Percentiles rank a stretch among this genome's conserved stretches.
Evolutionary conservation across 1,140 invertebrate genomes (phyloP).

Genomic region (Tetramorium alpestre): DNA sequence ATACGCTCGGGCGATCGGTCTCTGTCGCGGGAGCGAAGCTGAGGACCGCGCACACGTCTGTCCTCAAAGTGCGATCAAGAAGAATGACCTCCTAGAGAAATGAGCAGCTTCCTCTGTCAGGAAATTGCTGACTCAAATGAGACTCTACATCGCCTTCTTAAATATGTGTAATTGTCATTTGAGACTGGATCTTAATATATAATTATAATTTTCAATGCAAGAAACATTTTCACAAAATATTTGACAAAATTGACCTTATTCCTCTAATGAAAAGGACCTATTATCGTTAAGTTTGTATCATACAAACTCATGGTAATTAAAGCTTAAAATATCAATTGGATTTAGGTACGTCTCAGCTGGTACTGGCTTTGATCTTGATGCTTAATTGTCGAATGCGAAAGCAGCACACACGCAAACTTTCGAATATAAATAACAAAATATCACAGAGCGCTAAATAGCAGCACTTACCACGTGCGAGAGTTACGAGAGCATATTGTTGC

Average conservation of each 20-base stretch:
- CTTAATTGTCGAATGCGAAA: constrained; percentile 11
- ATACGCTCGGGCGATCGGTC: background rate
- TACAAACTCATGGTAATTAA: background rate
- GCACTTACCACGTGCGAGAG: background rate
- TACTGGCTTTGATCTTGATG: background rate
- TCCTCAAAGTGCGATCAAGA: background rate
- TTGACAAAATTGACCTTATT: background rate
- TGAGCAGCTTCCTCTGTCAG: background rate
- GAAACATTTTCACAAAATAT: no score
- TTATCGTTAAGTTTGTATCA: background rate
- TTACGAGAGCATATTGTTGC: background rate
- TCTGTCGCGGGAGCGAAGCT: background rate
- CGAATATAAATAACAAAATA: constrained; percentile 16
- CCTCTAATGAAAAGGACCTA: background rate
- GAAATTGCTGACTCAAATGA: background rate
- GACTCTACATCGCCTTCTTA: background rate
- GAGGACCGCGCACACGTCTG: constrained; percentile 18
- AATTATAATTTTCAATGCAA: background rate
- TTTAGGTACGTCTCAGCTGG: background rate
- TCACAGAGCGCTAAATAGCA: background rate
- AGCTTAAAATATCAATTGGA: background rate
- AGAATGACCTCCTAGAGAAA: background rate
- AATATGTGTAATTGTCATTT: background rate
- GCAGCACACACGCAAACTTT: background rate
- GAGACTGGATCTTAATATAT: background rate